These are phyloP conservation scores for Drosophila ananassae DNA, from an alignment of 1,140 invertebrate species.

Conservation along the genomic window DNA sequence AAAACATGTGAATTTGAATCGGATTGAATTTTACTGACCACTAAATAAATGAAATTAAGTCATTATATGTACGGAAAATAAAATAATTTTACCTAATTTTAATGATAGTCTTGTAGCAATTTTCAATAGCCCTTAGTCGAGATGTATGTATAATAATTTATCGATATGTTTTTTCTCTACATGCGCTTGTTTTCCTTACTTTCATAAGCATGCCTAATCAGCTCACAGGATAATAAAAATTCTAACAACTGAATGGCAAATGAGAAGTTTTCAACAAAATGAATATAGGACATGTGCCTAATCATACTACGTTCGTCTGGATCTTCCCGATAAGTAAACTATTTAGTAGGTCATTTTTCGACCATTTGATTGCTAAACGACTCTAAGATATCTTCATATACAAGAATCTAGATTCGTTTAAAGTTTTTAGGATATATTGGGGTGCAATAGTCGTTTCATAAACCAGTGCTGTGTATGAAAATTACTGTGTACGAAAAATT, in stretches of 20 bases:
- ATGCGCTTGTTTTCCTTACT: constrained; percentile 42
- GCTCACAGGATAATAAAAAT: constrained; percentile 23
- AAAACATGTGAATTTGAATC: constrained; percentile 35
- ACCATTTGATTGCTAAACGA: neutral
- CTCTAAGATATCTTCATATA: constrained; percentile 22
- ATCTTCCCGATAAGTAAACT: constrained; percentile 17
- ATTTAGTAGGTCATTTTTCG: neutral
- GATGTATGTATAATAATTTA: neutral
- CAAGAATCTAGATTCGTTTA: constrained; percentile 10
- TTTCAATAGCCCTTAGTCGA: neutral
- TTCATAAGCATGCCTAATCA: constrained; percentile 54
- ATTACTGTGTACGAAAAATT: constrained; percentile 1
- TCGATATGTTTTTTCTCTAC: constrained; percentile 41
- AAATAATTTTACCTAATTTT: neutral
- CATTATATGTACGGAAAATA: constrained; percentile 5
- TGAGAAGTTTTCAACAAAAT: constrained; percentile 45
- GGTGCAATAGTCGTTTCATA: constrained; percentile 40
- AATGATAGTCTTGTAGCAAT: neutral
- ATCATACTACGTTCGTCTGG: neutral
- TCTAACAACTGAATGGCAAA: constrained; percentile 40
- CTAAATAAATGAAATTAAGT: constrained; percentile 13
- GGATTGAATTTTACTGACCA: constrained; percentile 7
- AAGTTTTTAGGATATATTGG: constrained; percentile 3
- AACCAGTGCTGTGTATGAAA: constrained; percentile 35
- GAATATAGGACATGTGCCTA: constrained; percentile 73